Percentiles rank a stretch among this genome's conserved stretches.
These are phyloP conservation scores for Oncorhynchus mykiss DNA, from an alignment of 2,113 vertebrate species.

Conservation along the genomic window DNA sequence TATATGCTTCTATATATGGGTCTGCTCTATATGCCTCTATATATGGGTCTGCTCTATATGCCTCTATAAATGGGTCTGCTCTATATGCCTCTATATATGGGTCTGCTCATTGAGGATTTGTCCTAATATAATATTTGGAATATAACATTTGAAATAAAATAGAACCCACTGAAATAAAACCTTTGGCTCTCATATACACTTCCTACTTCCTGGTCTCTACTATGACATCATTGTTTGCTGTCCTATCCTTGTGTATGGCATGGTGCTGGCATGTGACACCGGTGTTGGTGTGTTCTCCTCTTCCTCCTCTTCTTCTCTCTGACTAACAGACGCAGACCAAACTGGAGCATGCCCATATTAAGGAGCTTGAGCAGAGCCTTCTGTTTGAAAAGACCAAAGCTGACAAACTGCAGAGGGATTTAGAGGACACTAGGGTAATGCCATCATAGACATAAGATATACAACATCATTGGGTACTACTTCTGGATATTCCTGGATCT, in stretches of 20 bases:
- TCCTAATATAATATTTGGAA: no score
- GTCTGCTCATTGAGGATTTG: no score
- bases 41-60: no score
- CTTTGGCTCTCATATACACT: not conserved
- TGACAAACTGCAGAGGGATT: slow-evolving; percentile 99
- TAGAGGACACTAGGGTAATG: slow-evolving; percentile 99
- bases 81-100: no score
- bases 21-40: no score
- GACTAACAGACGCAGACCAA: slow-evolving; percentile 99
- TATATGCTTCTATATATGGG: no score
- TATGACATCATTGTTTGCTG: not conserved
- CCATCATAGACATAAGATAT: not conserved
- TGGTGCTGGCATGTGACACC: slow-evolving; percentile 97
- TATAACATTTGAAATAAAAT: no score
- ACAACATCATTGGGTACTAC: slow-evolving; percentile 74
- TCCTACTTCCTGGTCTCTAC: not conserved
- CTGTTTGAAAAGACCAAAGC: slow-evolving; percentile 99
- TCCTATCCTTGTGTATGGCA: slow-evolving; percentile 44
- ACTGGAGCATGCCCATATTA: slow-evolving; percentile 99
- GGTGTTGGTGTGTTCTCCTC: slow-evolving; percentile 95
- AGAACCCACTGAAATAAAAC: not conserved
- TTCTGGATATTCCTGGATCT: slow-evolving; percentile 34
- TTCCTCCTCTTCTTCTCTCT: slow-evolving; percentile 95
- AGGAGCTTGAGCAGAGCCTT: slow-evolving; percentile 99
- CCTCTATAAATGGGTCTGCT: no score